Conservation (phyloP, 2,888 invertebrate species). For the Tachystola acroxantha region DNA sequence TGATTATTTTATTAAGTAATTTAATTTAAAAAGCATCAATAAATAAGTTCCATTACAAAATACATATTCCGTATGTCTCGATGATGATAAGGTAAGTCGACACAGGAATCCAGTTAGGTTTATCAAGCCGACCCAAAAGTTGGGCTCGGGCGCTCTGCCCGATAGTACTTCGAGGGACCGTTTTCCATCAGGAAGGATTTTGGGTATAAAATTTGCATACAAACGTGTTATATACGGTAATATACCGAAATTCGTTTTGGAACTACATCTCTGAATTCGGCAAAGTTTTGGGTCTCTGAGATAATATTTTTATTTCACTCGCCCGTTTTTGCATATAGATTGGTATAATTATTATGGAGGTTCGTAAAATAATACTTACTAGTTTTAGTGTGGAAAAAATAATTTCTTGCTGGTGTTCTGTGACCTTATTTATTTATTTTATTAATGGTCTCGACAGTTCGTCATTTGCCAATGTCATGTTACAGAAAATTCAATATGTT, state of each 20-base stretch:
- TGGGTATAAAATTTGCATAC: conserved; percentile 68
- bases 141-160: conserved; percentile 36
- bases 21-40: too few species aligned
- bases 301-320: conserved; percentile 23
- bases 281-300: conserved; percentile 19
- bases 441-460: too few species aligned
- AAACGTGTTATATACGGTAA: conserved; percentile 63
- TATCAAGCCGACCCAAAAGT: conserved; percentile 71
- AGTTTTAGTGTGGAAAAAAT: too few species aligned
- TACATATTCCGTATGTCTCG: conserved; percentile 32
- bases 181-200: conserved; percentile 66
- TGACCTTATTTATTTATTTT: too few species aligned
- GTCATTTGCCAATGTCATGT: too few species aligned
- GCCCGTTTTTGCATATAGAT: conserved; percentile 11
- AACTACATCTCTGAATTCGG: conserved; percentile 33
- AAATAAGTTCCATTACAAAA: too few species aligned
- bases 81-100: conserved; percentile 53
- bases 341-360: neutral
- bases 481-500: too few species aligned
- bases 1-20: too few species aligned
- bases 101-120: conserved; percentile 30
- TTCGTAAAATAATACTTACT: neutral
- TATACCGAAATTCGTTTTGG: conserved; percentile 46
- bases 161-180: conserved; percentile 56
- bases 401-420: too few species aligned